phyloP scores from a whole-genome alignment of 2,797 vertebrate species.

The Microchirus variegatus region DNA sequence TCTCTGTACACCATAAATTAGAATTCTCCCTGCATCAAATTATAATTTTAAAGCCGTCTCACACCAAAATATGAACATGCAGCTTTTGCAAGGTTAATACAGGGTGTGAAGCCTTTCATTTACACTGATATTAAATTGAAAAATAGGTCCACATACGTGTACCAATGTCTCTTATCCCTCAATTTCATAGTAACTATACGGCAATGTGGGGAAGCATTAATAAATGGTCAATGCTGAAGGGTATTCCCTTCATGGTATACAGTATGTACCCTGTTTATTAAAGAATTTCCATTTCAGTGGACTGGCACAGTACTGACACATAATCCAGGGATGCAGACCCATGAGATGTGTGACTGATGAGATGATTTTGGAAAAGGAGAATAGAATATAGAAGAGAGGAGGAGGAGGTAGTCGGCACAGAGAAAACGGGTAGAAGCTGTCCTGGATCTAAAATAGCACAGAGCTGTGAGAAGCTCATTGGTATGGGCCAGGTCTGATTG shows the following conservation, averaged over 20 bases:
- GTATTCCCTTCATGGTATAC: conserved; percentile 25
- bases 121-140: no score
- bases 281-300: conserved; percentile 35
- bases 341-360: conserved; percentile 58
- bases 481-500: conserved; percentile 61
- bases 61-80: no score
- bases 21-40: no score
- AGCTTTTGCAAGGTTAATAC: no score
- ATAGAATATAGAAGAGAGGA: conserved; percentile 27
- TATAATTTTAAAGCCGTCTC: no score
- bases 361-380: conserved; percentile 50
- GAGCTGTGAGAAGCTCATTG: conserved; percentile 44
- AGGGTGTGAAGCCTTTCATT: no score
- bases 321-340: conserved; percentile 49
- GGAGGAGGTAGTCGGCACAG: conserved; percentile 25
- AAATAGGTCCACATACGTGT: no score
- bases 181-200: background rate
- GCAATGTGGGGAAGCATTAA: conserved; percentile 9
- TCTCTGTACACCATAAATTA: no score
- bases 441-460: conserved; percentile 77
- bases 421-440: conserved; percentile 59
- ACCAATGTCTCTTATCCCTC: no score
- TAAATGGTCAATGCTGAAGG: conserved; percentile 23
- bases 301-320: conserved; percentile 30
- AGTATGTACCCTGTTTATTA: background rate